A percentile compares a stretch with the other conserved stretches of the same genome.
These are phyloP conservation scores for Pseudeuparius sepicola DNA, from an alignment of 2,888 invertebrate genomes.

Conservation along the genomic window DNA sequence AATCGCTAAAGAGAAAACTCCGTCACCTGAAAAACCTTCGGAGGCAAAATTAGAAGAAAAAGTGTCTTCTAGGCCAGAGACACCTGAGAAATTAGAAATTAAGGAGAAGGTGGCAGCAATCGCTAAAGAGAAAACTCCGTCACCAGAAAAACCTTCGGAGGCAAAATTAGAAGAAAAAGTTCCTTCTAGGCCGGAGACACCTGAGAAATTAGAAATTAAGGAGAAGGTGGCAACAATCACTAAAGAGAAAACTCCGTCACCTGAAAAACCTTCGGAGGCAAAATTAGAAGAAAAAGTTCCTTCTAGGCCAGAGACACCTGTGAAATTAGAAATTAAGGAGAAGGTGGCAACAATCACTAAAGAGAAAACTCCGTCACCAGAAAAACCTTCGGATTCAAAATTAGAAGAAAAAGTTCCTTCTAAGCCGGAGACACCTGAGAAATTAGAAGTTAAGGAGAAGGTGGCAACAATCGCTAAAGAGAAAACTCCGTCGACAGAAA, in stretches of 20 bases:
- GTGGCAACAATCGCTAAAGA: background rate
- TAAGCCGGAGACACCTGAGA: too few relatives aligned
- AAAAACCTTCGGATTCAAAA: too few relatives aligned
- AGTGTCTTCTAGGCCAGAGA: too few relatives aligned
- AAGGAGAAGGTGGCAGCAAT: background rate
- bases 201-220: background rate
- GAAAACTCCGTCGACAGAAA: background rate
- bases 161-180: background rate
- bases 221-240: background rate
- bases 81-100: conserved; percentile 3
- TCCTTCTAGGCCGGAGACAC: background rate
- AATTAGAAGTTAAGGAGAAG: too few relatives aligned
- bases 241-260: conserved; percentile 2
- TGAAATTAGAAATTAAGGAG: too few relatives aligned
- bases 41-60: conserved; percentile 3
- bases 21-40: background rate
- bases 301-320: too few relatives aligned
- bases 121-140: background rate
- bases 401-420: too few relatives aligned
- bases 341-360: too few relatives aligned
- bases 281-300: too few relatives aligned
- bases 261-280: too few relatives aligned
- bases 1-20: background rate
- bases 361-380: too few relatives aligned
- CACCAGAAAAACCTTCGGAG: background rate